Base-by-base conservation (phyloP, 2,113 vertebrate species). In the Eubucco bourcierii region DNA sequence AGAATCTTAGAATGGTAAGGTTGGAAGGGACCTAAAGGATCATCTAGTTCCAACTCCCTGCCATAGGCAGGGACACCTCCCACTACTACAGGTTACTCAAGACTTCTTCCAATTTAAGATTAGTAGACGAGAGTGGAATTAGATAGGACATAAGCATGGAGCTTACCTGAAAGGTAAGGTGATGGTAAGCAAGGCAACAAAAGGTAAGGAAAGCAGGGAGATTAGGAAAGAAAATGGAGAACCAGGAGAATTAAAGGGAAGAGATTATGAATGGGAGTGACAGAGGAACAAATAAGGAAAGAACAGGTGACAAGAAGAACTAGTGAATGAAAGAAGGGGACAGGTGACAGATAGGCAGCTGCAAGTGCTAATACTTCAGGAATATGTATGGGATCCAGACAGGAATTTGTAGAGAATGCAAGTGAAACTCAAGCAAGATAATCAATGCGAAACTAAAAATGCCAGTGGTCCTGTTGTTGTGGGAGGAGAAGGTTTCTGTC, bases 321-420 rank as follows among this genome's bases (percentile, higher is more conserved):
- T 15, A 52, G 39, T 18, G 52, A 76, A 68, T 87, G 81, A 90
- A 73, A 93, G 81, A 92, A 79, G 15, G 84, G 34, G 92, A 74
- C 92, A 94, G 93, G 76, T 95, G 93, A 95, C 4, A 55, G 23
- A 28, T 6, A 39, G 56, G 84, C 91, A 96, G 94, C 93, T 93
- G 88, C 71, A 84, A 88, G 44, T 56, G 31, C 31, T 31, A 79
- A 46, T 0, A 0, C 58, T 91, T 89, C 58, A 93, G 76, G 90
- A 88, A 85, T 41, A 77, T 0, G 5, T 44, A 92, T 25, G 17
- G 65, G 82, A 85, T 68, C 27, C 73, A 85, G 73, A 86, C 53
- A 92, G 80, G 87, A 96, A 92, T 91, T 88, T 72, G 47, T 73
- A 71, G 37, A 89, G 89, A 94, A 91, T 27, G 84, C 23, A 65